These are phyloP conservation scores for Eugnorisma glareosa DNA, from an alignment of 2,888 invertebrate species.

Conservation along the genomic window DNA sequence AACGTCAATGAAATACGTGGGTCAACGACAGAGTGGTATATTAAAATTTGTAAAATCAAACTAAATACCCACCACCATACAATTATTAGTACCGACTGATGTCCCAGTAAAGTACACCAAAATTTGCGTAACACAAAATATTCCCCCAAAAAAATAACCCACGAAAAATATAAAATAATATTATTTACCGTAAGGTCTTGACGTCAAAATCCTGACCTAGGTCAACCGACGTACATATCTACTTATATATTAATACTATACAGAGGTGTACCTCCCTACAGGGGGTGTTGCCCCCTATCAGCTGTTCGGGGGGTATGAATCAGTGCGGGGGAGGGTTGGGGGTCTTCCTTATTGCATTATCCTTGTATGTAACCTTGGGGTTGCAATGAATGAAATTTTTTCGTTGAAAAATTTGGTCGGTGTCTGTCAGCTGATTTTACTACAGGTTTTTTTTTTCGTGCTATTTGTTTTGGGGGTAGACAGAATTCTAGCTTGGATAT, in stretches of 20 bases:
- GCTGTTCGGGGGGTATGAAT: slow-evolving; percentile 65
- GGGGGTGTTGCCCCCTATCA: slow-evolving; percentile 66
- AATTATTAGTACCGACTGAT: no score
- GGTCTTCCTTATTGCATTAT: slow-evolving; percentile 76
- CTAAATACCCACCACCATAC: no score
- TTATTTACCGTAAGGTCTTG: slow-evolving; percentile 32
- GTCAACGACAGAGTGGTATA: no score
- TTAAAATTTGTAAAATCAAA: no score
- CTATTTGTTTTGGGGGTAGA: not conserved
- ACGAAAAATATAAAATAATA: slow-evolving; percentile 4
- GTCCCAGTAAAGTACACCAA: not conserved
- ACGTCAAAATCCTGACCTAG: slow-evolving; percentile 63
- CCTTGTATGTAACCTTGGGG: slow-evolving; percentile 68
- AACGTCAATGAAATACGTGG: no score
- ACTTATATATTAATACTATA: slow-evolving; percentile 65
- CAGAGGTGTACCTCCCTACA: slow-evolving; percentile 52
- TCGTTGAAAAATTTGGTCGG: slow-evolving; percentile 18
- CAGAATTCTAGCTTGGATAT: not conserved
- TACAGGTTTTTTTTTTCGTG: not conserved
- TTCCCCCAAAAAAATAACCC: not conserved
- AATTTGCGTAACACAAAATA: not conserved
- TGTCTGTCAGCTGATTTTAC: slow-evolving; percentile 14
- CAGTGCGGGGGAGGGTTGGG: slow-evolving; percentile 35
- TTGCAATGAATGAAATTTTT: slow-evolving; percentile 65
- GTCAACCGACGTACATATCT: slow-evolving; percentile 66